Evolutionary conservation across 2,888 invertebrate genomes (phyloP), one percentile per base, ranked within the genome.

Genomic region (Rhingia rostrata): DNA sequence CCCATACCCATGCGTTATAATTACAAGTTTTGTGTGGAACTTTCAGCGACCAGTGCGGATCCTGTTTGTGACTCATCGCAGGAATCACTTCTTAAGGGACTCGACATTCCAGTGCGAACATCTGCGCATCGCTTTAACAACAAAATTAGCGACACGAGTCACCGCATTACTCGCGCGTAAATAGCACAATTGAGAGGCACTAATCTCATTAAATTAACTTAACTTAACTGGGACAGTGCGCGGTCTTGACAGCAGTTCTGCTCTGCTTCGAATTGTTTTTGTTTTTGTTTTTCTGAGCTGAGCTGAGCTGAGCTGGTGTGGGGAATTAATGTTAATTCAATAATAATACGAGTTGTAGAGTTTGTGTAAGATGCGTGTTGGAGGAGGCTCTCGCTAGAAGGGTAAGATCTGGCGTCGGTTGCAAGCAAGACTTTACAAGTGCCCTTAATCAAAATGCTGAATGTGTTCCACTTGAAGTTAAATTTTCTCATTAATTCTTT

Each of bases 401-500:
- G 61, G 56, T 64, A 70, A 75, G 67, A 45, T 60, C 69, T 75
- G 22, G 9, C 12, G 53, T 39, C 45, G 35, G 58, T 39, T 51
- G 39, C 56, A 30, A 12, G 58, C 61, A 61, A 61, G 72, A 54
- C 82, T 43, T 70, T 69, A 80, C 84, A 85, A 85, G 85, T 85
- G 85, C 85, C 81, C 81, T 85, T 85, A 85, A 85, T 85, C 81
- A 85, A 85, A 85, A 85, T 81, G 85, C 32, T 85, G 85, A 85
- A 81, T 81, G 63, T 85, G 85, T 85, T 85, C 85, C 85, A 85
- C 85, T 85, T 81, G 63, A 81, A 58, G 66, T 54, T 63, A 12
- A 81, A 75, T 84, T 74, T 84, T 67, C 58, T 83, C 73, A 73
- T 78, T 69, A 78, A 73, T 73, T 79, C 79, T 83, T 74, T 79